Conservation (phyloP, 2,113 vertebrate species). For the Pyxicephalus adspersus region DNA sequence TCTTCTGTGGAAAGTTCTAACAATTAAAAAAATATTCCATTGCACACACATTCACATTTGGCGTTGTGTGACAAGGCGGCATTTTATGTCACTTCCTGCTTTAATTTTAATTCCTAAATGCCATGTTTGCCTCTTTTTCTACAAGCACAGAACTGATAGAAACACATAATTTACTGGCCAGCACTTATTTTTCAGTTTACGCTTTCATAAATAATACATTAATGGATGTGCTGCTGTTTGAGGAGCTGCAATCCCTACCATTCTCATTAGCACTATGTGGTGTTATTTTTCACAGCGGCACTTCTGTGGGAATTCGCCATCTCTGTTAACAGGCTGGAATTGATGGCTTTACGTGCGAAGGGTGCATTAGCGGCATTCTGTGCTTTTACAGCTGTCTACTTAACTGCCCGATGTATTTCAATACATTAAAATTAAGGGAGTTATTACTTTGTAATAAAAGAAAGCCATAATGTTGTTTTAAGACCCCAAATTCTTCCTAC, state of each 20-base stretch:
- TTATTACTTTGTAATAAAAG: constrained; percentile 39
- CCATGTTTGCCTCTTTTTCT: too few relatives aligned
- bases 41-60: too few relatives aligned
- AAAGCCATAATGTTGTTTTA: constrained; percentile 34
- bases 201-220: constrained; percentile 53
- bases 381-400: constrained; percentile 43
- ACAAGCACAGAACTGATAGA: not conserved
- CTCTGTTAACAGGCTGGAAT: constrained; percentile 45
- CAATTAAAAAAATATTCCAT: too few relatives aligned
- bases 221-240: constrained; percentile 33
- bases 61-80: too few relatives aligned
- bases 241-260: constrained; percentile 17
- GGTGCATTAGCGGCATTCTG: constrained; percentile 44
- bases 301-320: constrained; percentile 45
- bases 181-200: constrained; percentile 20
- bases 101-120: too few relatives aligned
- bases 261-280: constrained; percentile 47
- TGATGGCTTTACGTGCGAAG: constrained; percentile 45
- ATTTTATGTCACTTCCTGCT: too few relatives aligned
- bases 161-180: constrained; percentile 21
- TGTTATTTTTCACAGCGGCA: constrained; percentile 37
- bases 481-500: constrained; percentile 22
- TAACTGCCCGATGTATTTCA: constrained; percentile 32
- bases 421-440: constrained; percentile 31
- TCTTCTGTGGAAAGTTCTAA: too few relatives aligned